Evolutionary conservation across 2,113 vertebrate species (phyloP).

Genomic region (Isichthys henryi): DNA sequence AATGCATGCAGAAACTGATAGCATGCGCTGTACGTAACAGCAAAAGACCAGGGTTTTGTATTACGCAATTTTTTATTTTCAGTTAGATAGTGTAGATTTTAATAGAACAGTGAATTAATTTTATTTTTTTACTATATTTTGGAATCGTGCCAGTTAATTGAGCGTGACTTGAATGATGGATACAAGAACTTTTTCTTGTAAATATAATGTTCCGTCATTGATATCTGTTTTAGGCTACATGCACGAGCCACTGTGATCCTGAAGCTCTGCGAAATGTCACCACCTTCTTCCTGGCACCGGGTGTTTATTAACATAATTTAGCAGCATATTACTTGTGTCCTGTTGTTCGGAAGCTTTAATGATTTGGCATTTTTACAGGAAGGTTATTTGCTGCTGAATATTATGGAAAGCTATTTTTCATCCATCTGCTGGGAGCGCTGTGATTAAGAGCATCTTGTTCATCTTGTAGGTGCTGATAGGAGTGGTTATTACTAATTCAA

Average conservation of each 20-base stretch:
- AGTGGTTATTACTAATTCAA: no score
- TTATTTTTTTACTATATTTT: not conserved
- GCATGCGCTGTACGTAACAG: not conserved
- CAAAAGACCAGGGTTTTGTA: not conserved
- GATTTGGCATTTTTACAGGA: constrained; percentile 1
- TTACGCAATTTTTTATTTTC: not conserved
- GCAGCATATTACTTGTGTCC: not conserved
- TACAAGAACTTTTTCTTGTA: not conserved
- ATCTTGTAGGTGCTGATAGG: not conserved
- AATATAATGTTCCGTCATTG: not conserved
- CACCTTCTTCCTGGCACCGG: not conserved
- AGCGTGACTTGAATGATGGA: not conserved
- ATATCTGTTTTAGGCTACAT: not conserved
- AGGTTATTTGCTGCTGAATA: not conserved
- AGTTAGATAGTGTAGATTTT: not conserved
- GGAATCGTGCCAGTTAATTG: not conserved
- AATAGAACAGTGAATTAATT: not conserved
- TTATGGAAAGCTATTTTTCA: not conserved
- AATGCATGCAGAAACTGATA: not conserved
- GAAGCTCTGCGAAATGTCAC: not conserved
- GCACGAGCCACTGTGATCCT: not conserved
- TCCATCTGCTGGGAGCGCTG: not conserved
- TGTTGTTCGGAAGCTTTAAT: not conserved
- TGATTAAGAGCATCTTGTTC: not conserved
- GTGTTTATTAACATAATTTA: not conserved